These are phyloP conservation scores for Nemoura dubitans DNA, from an alignment of 2,888 invertebrate species.

Conservation along the genomic window DNA sequence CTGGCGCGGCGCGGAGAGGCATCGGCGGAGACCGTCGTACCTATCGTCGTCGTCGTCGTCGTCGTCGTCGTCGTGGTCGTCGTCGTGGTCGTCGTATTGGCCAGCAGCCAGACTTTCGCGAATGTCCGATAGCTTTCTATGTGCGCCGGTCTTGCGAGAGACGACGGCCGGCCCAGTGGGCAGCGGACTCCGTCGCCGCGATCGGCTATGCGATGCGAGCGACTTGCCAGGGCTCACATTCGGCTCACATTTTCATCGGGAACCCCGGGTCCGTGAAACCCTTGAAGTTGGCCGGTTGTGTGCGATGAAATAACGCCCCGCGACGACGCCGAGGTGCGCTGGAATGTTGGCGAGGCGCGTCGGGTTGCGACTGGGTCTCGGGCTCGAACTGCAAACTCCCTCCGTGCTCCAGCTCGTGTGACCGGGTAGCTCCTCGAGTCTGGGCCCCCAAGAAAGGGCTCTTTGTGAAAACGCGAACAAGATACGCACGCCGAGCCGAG, in stretches of 20 bases:
- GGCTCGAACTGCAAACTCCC: too few relatives aligned
- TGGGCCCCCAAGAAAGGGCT: not conserved
- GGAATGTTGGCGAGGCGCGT: too few relatives aligned
- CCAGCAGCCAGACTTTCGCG: constrained; percentile 29
- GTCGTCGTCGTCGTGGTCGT: too few relatives aligned
- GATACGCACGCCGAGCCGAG: not conserved
- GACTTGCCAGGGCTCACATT: too few relatives aligned
- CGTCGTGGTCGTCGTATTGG: too few relatives aligned
- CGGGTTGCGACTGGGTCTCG: too few relatives aligned
- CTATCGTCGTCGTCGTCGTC: too few relatives aligned
- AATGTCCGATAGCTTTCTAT: constrained; percentile 33
- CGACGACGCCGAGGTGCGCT: not conserved
- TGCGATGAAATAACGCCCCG: not conserved
- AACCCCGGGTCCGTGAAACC: not conserved
- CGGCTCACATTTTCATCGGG: not conserved
- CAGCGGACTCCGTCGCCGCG: not conserved
- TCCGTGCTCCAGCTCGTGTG: not conserved
- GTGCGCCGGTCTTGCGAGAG: not conserved
- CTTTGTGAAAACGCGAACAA: not conserved
- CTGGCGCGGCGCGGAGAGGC: not conserved
- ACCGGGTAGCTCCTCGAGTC: not conserved
- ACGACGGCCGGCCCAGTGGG: not conserved
- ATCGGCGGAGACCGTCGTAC: not conserved
- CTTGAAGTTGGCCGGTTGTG: not conserved
- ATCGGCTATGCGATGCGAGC: not conserved